These are phyloP conservation scores for Zygothrica quintamaculata DNA, from an alignment of 2,888 invertebrate genomes.

Conservation along the genomic window DNA sequence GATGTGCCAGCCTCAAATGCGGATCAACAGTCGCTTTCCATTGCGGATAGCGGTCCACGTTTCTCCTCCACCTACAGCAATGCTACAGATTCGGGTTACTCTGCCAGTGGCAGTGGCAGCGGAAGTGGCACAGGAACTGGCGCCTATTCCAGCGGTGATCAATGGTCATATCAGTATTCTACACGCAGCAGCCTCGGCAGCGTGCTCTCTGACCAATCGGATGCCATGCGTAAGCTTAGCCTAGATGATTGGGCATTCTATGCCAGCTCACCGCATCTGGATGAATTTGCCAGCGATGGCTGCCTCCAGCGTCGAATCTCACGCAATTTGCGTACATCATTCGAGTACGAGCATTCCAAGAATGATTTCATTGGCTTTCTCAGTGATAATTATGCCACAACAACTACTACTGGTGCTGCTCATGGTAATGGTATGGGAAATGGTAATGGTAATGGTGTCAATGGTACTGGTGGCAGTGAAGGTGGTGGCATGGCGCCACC, in stretches of 20 bases:
- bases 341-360: constrained; percentile 83
- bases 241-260: constrained; percentile 82
- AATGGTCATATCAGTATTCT: constrained; percentile 84
- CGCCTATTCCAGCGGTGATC: constrained; percentile 78
- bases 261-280: constrained; percentile 66
- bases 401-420: no score
- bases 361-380: constrained; percentile 84
- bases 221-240: constrained; percentile 81
- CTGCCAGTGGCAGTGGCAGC: constrained; percentile 76
- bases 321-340: constrained; percentile 86
- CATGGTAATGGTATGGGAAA: constrained; percentile 30
- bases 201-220: constrained; percentile 82
- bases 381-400: constrained; percentile 77
- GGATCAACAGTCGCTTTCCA: constrained; percentile 71
- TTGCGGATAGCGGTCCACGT: constrained; percentile 70
- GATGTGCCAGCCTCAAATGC: constrained; percentile 74
- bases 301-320: constrained; percentile 87
- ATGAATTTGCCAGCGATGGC: constrained; percentile 85
- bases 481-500: constrained; percentile 79
- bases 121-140: constrained; percentile 49
- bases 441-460: constrained; percentile 10
- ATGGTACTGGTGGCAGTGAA: constrained; percentile 69
- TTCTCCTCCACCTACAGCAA: constrained; percentile 82
- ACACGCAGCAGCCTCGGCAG: constrained; percentile 84
- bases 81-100: constrained; percentile 84